phyloP scores from a whole-genome alignment of 2,113 vertebrate species.

The Bambusicola thoracicus region DNA sequence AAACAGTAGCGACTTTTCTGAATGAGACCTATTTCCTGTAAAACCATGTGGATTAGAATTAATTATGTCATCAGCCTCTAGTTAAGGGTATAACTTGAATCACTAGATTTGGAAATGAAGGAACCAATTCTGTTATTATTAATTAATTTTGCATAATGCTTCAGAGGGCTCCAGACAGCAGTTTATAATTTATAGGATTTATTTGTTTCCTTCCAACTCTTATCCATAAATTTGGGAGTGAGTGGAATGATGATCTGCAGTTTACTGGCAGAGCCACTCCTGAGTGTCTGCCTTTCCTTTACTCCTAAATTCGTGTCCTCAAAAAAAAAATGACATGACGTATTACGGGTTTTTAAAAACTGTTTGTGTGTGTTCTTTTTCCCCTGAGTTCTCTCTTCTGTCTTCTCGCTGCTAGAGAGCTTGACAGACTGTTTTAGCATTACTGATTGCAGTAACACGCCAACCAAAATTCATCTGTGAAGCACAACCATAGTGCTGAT shows the following conservation, averaged over 20 bases:
- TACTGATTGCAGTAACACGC: constrained; percentile 56
- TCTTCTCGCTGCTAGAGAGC: constrained; percentile 7
- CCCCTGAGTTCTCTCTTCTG: constrained; percentile 28
- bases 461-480: constrained; percentile 35
- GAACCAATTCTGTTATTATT: not conserved
- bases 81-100: not conserved
- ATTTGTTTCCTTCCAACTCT: constrained; percentile 28
- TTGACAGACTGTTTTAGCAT: constrained; percentile 61
- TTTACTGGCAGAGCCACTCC: not conserved
- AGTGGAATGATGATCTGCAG: not conserved
- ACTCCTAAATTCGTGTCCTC: not conserved
- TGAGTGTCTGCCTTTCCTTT: constrained; percentile 3
- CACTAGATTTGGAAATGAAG: not conserved
- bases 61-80: not conserved
- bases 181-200: not conserved
- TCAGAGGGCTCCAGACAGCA: not conserved
- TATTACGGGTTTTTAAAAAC: not conserved
- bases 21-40: not conserved
- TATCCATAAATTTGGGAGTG: not conserved
- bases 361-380: not conserved
- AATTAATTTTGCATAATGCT: not conserved
- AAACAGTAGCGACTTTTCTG: not conserved
- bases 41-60: not conserved
- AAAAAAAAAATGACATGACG: not conserved
- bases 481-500: constrained; percentile 36